Evolutionary conservation across 1,140 invertebrate species (phyloP).

Genomic region (Hydropsyche tenuis): DNA sequence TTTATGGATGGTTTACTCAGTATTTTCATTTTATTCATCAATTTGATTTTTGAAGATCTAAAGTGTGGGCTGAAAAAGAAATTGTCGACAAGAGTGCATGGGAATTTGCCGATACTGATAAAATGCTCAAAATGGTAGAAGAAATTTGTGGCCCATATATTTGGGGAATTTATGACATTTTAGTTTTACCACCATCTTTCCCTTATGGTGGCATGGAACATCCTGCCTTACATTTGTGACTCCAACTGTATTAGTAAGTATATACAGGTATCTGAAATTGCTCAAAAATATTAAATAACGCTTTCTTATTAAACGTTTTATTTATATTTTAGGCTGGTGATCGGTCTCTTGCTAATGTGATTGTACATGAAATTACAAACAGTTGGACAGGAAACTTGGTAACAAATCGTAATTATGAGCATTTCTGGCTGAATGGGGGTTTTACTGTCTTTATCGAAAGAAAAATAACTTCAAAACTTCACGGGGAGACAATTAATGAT

Average conservation of each 20-base stretch:
- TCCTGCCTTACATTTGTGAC: conserved; percentile 94
- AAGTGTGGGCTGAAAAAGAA: conserved; percentile 90
- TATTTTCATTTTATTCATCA: background rate
- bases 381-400: conserved; percentile 97
- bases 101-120: conserved; percentile 89
- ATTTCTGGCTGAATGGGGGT: conserved; percentile 98
- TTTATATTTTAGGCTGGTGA: conserved; percentile 76
- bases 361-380: conserved; percentile 95
- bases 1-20: conserved; percentile 52
- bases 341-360: conserved; percentile 83
- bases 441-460: conserved; percentile 93
- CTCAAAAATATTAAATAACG: no score
- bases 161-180: conserved; percentile 87
- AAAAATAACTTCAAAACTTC: conserved; percentile 77
- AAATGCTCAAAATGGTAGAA: conserved; percentile 84
- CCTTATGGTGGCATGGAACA: conserved; percentile 98
- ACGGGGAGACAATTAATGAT: conserved; percentile 61
- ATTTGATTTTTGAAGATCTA: conserved; percentile 61
- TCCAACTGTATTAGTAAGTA: conserved; percentile 81
- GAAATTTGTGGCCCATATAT: conserved; percentile 81
- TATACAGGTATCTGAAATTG: no score
- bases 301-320: no score
- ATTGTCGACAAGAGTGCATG: conserved; percentile 83
- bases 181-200: conserved; percentile 93
- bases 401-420: conserved; percentile 91